Base-by-base conservation (phyloP, 2,113 vertebrate genomes). In the Tyrannus savana region DNA sequence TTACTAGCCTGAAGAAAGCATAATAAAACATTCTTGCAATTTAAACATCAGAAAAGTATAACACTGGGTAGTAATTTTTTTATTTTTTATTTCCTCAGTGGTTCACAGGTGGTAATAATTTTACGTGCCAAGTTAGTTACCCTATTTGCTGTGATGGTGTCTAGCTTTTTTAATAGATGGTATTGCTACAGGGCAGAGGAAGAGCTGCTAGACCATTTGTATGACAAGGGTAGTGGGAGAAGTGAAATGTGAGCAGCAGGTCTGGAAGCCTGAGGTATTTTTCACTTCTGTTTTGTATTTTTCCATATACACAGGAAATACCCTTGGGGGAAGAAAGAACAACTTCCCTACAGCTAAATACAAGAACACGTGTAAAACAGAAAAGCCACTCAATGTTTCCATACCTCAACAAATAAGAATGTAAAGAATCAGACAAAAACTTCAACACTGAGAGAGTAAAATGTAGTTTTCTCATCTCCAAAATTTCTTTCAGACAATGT, bases 231-330 rank as follows among this genome's bases (percentile, higher is more conserved):
- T 21, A 62, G 75, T 71, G 50, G 53, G 56, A 95, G 92, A 95
- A 96, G 88, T 93, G 85, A 96, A 94, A 93, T 3, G 28, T 25
- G 23, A 95, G 76, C 0, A 0, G 44, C 72, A 94, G 92, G 93
- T 95, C 87, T 96, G 85, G 87, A 92, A 92, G 88, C n/a, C 76
- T 14, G 73, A 97, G 83, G 93, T 95, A 75, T 63, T 93, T 96
- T 94, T 96, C 92, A 95, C 90, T 97, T 96, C 96, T 95, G 90
- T 90, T 92, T 96, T 96, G 90, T 95, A 78, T 72, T 96, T 97
- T 95, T 94, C 80, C 88, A 92, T 35, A 63, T 31, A 95, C 50
- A 88, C 11, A 88, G 87, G 90, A 96, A 97, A 94, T 56, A 96
- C 95, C 92, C 90, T 42, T 41, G 31, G 10, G 47, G 44, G 52